Base-by-base conservation (phyloP, 2,888 invertebrate species). In the Coleophora flavipennella region DNA sequence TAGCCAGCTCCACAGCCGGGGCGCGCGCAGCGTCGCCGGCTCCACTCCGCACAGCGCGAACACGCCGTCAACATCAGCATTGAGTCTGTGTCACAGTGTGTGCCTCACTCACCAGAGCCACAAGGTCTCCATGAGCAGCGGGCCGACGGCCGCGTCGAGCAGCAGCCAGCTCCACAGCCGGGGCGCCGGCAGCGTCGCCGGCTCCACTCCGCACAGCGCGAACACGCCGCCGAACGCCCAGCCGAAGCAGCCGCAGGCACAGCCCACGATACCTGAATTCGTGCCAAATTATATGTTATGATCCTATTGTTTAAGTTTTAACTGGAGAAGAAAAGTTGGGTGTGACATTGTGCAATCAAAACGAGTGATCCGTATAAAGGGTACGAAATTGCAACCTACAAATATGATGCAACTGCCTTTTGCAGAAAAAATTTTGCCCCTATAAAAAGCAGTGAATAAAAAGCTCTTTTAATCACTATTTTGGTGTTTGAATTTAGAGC, bases 51-150 rank as follows among this genome's bases (percentile, higher is more conserved):
- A 8, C 28, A 27, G 28, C 28, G 28, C 8, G 8, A 27, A 10
- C 28, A 10, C 28, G 28, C 28, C 28, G 28, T 10, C 28, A 8
- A 27, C 28, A 8, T 9, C 27, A 27, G 27, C 7, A 6, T n/a
- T n/a, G n/a, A 6, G 7, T 8, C 7, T 6, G 7, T 8, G 7
- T 9, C 27, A 6, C 6, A 9, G 27, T 6, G 8, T n/a, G 2
- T 2, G n/a, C n/a, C n/a, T n/a, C n/a, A n/a, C n/a, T n/a, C 95
- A 95, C 96, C 97, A 98, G 55, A 97, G 81, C 96, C 96, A 97
- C 31, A 97, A 79, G 25, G 94, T 91, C 81, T 98, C 96, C 1
- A 95, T 92, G 33, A 98, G 83, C 39, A 97, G 92, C 13, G 97
- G 97, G 38, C 97, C 97, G 46, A 97, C 85, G 12, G 97, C 81